Evolutionary conservation across 2,797 vertebrate genomes (phyloP).

Genomic region (Mus caroli): DNA sequence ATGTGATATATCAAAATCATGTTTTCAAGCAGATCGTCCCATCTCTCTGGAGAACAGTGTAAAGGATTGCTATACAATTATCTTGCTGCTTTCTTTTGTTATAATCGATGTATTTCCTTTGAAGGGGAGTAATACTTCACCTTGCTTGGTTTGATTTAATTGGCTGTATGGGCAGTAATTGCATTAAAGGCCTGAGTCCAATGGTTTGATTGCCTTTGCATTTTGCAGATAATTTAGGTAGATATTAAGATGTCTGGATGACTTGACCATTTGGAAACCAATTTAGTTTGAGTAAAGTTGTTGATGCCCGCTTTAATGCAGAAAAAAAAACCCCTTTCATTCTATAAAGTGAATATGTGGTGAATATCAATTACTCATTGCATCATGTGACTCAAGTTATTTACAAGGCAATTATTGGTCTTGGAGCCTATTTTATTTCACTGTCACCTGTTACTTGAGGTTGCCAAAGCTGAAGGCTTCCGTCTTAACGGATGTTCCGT

Average conservation of each 20-base stretch:
- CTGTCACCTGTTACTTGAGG: constrained; percentile 73
- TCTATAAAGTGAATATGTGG: constrained; percentile 57
- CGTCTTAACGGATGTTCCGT: constrained; percentile 77
- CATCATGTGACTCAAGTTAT: constrained; percentile 49
- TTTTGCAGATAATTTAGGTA: constrained; percentile 49
- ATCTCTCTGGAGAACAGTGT: neutral
- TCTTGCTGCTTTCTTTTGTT: constrained; percentile 11
- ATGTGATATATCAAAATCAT: constrained; percentile 29
- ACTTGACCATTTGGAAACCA: constrained; percentile 43
- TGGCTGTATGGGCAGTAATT: neutral
- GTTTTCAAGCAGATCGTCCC: neutral
- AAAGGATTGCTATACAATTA: neutral
- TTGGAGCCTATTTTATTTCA: constrained; percentile 56
- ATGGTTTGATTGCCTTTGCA: constrained; percentile 1
- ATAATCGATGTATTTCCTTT: constrained; percentile 44
- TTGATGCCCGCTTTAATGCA: constrained; percentile 46
- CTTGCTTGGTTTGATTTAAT: constrained; percentile 23
- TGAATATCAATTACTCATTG: constrained; percentile 51
- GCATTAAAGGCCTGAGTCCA: constrained; percentile 20
- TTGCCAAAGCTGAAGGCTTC: constrained; percentile 76
- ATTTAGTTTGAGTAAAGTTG: constrained; percentile 52
- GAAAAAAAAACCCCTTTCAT: constrained; percentile 9
- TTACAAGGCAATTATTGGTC: constrained; percentile 59
- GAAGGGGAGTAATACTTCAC: neutral
- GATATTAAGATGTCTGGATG: constrained; percentile 51